phyloP scores from a whole-genome alignment of 1,140 invertebrate genomes.

The Dreissena polymorpha region DNA sequence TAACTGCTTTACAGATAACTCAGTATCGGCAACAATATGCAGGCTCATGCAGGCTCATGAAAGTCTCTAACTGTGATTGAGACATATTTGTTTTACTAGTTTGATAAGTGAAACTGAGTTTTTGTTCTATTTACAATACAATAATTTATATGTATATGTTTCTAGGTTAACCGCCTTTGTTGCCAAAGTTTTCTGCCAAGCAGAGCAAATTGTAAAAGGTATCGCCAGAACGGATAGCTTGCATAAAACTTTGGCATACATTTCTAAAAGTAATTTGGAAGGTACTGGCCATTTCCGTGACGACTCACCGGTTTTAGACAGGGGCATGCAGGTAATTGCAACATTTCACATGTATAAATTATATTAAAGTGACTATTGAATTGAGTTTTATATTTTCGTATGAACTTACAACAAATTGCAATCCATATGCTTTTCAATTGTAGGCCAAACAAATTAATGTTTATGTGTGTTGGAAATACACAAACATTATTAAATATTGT shows the following conservation, averaged over 20 bases:
- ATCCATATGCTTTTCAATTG: neutral
- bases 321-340: neutral
- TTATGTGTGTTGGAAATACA: neutral
- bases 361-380: neutral
- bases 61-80: too few species aligned
- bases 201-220: neutral
- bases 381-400: neutral
- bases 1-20: too few species aligned
- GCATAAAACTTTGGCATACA: neutral
- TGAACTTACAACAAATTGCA: neutral
- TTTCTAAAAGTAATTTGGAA: neutral
- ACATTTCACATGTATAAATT: neutral
- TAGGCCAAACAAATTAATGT: neutral
- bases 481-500: too few species aligned
- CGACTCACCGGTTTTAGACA: neutral
- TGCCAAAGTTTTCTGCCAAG: conserved; percentile 1
- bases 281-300: neutral
- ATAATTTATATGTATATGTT: too few species aligned
- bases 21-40: too few species aligned
- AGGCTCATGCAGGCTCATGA: too few species aligned
- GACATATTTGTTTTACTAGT: too few species aligned
- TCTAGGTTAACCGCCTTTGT: neutral
- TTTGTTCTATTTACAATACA: too few species aligned
- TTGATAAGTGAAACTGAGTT: too few species aligned
- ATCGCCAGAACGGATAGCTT: neutral